Base-by-base conservation (phyloP, 2,888 invertebrate species). In the Thalpophila matura region DNA sequence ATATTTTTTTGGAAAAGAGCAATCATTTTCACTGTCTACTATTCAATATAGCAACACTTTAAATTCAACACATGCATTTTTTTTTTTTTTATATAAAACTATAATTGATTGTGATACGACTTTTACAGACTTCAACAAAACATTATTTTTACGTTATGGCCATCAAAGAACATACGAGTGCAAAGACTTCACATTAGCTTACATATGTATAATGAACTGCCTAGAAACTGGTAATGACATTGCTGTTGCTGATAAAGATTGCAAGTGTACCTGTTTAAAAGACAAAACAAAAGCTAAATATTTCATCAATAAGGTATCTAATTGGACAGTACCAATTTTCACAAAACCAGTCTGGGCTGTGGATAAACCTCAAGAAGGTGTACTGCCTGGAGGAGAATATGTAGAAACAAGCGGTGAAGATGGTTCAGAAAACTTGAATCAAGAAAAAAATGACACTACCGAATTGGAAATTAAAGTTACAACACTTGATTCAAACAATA, bases 191-290 rank as follows among this genome's bases (percentile, higher is more conserved):
- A 71, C 86, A 47, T 86, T 84, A 71, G 81, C 89, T 3, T 93
- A 83, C 74, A 9, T 87, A 5, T 94, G 93, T 61, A 75, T 93
- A 27, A 83, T 84, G 67, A 88, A 84, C 77, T 94, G 94, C 77
- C 68, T 89, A 46, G 85, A 88, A 71, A 53, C 77, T 9, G 79
- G 82, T 16, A 93, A 77, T 49, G 88, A 91, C 31, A 74, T 91
- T 1, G 93, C 93, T 9, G 53, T 83, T 37, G 69, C 91, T 1
- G 84, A 92, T 63, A 88, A 84, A 80, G 46, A 85, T 14, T 94
- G 93, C 59, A 38, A 42, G 5, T 94, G 93, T 58, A 86, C 79
- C 10, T 94, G 93, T 80, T 85, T 76, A 20, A 59, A 70, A 40
- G 86, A 89, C n/a, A 74, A 53, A 26, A 69, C 79, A 2, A 86